Evolutionary conservation across 2,797 vertebrate species (phyloP).

Genomic region (Stomatorhinus walkeri): DNA sequence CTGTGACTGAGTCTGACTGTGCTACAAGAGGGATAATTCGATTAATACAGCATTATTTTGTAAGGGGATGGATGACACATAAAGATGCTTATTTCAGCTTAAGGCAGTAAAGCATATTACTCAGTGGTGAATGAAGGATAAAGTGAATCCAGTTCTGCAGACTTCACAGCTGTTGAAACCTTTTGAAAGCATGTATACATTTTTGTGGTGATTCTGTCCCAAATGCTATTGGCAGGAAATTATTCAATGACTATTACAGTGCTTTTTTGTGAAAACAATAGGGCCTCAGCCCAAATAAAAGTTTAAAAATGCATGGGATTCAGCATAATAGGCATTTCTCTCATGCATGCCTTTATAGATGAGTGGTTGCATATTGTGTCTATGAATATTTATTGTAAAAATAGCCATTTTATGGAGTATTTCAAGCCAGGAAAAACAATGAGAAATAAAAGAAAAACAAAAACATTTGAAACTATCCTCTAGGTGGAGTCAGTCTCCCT

Average conservation of each 20-base stretch:
- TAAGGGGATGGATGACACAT: slow-evolving; percentile 59
- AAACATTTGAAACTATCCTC: slow-evolving; percentile 44
- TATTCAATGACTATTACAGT: slow-evolving; percentile 9
- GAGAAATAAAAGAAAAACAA: slow-evolving; percentile 5
- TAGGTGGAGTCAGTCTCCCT: slow-evolving; percentile 64
- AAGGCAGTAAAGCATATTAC: slow-evolving; percentile 61
- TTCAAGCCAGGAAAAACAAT: not conserved
- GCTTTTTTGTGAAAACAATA: not conserved
- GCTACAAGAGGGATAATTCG: slow-evolving; percentile 45
- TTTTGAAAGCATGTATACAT: not conserved
- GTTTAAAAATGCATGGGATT: slow-evolving; percentile 4
- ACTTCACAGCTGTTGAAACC: slow-evolving; percentile 40
- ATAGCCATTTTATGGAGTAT: not conserved
- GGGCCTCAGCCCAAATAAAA: not conserved
- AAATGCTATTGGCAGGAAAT: slow-evolving; percentile 30
- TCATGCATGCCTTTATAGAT: slow-evolving; percentile 7
- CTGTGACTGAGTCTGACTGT: slow-evolving; percentile 17
- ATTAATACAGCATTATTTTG: slow-evolving; percentile 55
- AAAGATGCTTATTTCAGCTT: slow-evolving; percentile 64
- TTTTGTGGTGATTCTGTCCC: slow-evolving; percentile 39
- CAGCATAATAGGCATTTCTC: not conserved
- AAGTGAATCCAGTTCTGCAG: slow-evolving; percentile 54
- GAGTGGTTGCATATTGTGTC: slow-evolving; percentile 2
- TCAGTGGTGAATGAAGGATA: slow-evolving; percentile 62
- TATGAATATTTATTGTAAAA: not conserved